Base-by-base conservation (phyloP, 2,888 invertebrate species). In the Netelia inedita region DNA sequence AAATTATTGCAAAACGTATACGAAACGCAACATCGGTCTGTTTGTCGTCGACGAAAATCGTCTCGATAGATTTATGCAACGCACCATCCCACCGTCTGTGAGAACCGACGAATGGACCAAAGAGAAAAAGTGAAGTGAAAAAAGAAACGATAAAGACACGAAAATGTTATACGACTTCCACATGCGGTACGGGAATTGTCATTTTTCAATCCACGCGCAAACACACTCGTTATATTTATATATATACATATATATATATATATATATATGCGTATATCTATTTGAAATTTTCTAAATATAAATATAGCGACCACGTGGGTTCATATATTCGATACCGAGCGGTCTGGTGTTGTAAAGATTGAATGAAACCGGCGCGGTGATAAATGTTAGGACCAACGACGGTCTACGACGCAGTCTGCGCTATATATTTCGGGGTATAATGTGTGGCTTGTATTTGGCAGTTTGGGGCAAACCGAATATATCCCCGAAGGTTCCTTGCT, bases 311-410 rank as follows among this genome's bases (percentile, higher is more conserved):
- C n/a, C n/a, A 28, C 59, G 23, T 28, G 43, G 59, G 16, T 50
- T 16, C 10, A 55, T 55, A 14, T 41, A 21, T 66, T 79, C 78
- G 73, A 73, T 82, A 69, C 73, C 50, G 55, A 19, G 35, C 28
- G 21, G 57, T 46, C 66, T 57, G 28, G 41, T 41, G 50, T 80
- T 73, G 63, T 73, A 68, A 75, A 75, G 74, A 81, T 81, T 81
- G 80, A 81, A 81, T 81, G 80, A 81, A 81, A 81, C 59, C 53
- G 74, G 41, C 50, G 11, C 59, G n/a, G 80, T 81, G 74, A 74
- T 74, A 81, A 68, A 81, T 81, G 74, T 74, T 21, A 69, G 57
- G 50, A 50, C 74, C 46, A 43, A 63, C 50, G 57, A 65, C 68
- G 68, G 19, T 68, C 28, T 28, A 59, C 66, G 41, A 35, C 14